Percentiles rank a stretch among this genome's conserved stretches.
These are phyloP conservation scores for Mungos mungo DNA, from an alignment of 2,113 vertebrate genomes.

Conservation along the genomic window DNA sequence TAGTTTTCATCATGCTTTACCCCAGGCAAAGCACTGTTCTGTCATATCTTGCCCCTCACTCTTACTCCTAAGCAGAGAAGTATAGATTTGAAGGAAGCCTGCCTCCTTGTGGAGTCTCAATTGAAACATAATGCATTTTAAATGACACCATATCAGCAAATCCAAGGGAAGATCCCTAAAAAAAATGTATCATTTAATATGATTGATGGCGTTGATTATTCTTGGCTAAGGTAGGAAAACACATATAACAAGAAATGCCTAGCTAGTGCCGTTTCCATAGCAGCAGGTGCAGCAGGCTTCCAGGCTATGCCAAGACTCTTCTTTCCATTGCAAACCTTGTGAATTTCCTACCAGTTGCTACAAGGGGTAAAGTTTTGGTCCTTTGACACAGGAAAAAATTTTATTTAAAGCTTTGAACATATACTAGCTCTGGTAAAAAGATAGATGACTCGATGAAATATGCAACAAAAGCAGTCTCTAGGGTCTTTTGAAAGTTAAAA, in stretches of 20 bases:
- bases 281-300: neutral
- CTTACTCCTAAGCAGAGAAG: neutral
- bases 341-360: neutral
- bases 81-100: neutral
- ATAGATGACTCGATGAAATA: slow-evolving; percentile 65
- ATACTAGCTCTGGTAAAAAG: slow-evolving; percentile 28
- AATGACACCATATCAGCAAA: slow-evolving; percentile 17
- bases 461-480: slow-evolving; percentile 51
- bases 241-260: neutral
- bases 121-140: slow-evolving; percentile 32
- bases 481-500: slow-evolving; percentile 60
- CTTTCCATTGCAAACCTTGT: neutral
- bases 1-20: neutral
- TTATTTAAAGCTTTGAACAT: slow-evolving; percentile 51
- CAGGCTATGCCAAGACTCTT: neutral
- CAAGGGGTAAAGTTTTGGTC: neutral
- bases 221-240: neutral
- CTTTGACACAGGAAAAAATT: slow-evolving; percentile 18
- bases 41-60: neutral
- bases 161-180: neutral
- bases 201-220: neutral
- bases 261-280: neutral
- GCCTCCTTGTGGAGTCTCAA: neutral
- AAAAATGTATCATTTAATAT: neutral
- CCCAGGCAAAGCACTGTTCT: neutral